Evolutionary conservation across 2,113 vertebrate species (phyloP), one percentile per base, ranked within the genome.

Genomic region (Rhombomys opimus): DNA sequence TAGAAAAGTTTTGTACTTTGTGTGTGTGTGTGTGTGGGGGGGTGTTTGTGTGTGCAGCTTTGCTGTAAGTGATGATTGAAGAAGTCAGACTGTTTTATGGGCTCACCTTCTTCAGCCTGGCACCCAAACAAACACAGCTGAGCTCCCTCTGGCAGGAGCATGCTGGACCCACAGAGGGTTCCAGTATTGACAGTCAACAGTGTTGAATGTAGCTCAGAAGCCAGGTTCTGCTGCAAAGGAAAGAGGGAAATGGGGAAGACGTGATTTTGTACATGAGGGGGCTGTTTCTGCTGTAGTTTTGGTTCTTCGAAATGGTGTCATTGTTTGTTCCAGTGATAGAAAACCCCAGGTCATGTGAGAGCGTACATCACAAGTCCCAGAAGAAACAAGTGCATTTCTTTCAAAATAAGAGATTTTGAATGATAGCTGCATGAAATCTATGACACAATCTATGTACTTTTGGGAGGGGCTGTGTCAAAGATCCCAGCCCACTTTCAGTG

Each of bases 351-450:
- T 14, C 30, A 84, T 76, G 14, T 75, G 50, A 67, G 63, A 80
- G 7, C 15, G 88, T 86, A 14, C 32, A 82, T 27, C 38, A 27
- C 7, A 77, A 76, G 84, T 32, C 57, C 54, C 41, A 89, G 68
- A 95, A 93, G 68, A 95, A 96, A 93, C 35, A 17, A 4, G 32
- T 72, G 89, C 73, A 12, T 70, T 67, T 84, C 23, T 95, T 82
- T 86, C 15, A 86, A 65, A 95, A 57, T 86, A 93, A 95, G n/a
- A 91, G 32, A n/a, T 91, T 92, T 90, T 84, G 54, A 95, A 88
- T 50, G 95, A 81, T 72, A 81, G 7, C 15, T 59, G 6, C 68
- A 77, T 80, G 59, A 91, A 80, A 68, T 85, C 5, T 91, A 38
- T 73, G n/a, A 87, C 70, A 25, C 67, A 61, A 95, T 73, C 15